phyloP scores from a whole-genome alignment of 2,797 vertebrate genomes.

The Cottoperca gobio region DNA sequence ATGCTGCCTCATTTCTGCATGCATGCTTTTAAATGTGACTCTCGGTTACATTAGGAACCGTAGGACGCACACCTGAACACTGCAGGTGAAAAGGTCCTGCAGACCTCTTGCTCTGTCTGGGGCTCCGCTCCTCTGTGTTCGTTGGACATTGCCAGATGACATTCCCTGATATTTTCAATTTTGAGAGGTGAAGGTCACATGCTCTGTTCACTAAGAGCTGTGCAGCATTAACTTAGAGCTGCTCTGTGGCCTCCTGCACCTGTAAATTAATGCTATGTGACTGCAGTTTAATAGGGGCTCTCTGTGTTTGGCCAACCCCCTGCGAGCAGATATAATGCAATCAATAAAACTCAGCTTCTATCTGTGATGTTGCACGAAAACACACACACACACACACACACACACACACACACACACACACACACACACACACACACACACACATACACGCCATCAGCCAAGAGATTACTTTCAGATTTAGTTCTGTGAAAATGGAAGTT shows the following conservation, averaged over 20 bases:
- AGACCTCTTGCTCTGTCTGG: background rate
- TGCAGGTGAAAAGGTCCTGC: too few relatives aligned
- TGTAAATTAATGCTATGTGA: constrained; percentile 37
- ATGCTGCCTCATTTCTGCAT: too few relatives aligned
- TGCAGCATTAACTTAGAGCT: background rate
- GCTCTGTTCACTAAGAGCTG: constrained; percentile 12
- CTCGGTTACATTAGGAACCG: constrained; percentile 24
- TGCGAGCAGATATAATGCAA: constrained; percentile 42
- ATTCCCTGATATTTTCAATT: constrained; percentile 32
- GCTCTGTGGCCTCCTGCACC: constrained; percentile 25
- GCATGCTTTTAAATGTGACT: constrained; percentile 26
- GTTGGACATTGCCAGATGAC: constrained; percentile 20
- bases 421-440: constrained; percentile 1
- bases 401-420: constrained; percentile 12
- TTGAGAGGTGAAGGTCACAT: constrained; percentile 37
- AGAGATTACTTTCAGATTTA: constrained; percentile 25
- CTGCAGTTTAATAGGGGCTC: constrained; percentile 36
- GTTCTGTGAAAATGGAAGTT: constrained; percentile 14
- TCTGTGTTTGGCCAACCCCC: constrained; percentile 13
- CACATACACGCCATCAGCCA: constrained; percentile 7
- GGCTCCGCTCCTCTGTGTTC: constrained; percentile 5
- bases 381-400: constrained; percentile 1
- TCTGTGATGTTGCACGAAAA: constrained; percentile 16
- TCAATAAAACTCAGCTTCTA: constrained; percentile 49
- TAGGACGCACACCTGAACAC: background rate